These are phyloP conservation scores for Oryzias javanicus DNA, from an alignment of 2,113 vertebrate genomes.

Conservation along the genomic window DNA sequence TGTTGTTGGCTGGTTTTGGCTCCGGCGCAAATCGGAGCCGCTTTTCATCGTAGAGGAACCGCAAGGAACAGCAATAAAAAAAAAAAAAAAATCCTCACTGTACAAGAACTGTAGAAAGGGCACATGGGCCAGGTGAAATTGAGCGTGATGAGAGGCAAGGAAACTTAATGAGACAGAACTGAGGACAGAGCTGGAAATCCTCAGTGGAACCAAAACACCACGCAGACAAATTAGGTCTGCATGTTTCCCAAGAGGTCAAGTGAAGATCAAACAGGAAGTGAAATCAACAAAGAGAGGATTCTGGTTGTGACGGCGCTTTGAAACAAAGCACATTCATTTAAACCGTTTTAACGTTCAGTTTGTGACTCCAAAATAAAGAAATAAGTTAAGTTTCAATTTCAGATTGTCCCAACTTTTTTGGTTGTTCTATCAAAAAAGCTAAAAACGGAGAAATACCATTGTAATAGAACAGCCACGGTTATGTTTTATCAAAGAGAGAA, in stretches of 20 bases:
- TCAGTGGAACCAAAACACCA: slow-evolving; percentile 52
- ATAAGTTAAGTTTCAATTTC: no score
- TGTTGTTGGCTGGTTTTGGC: slow-evolving; percentile 29
- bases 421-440: no score
- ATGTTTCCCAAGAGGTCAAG: slow-evolving; percentile 27
- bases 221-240: slow-evolving; percentile 59
- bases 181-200: slow-evolving; percentile 65
- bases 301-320: background rate
- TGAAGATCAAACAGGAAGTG: slow-evolving; percentile 6
- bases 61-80: slow-evolving; percentile 6
- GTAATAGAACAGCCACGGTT: no score
- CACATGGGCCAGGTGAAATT: slow-evolving; percentile 51
- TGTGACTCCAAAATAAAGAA: no score
- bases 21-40: slow-evolving; percentile 8
- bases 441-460: no score
- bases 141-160: slow-evolving; percentile 56
- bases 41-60: slow-evolving; percentile 4
- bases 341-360: background rate
- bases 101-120: slow-evolving; percentile 18
- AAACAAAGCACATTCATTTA: background rate
- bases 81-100: slow-evolving; percentile 25
- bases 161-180: slow-evolving; percentile 67
- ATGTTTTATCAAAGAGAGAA: no score
- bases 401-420: no score
- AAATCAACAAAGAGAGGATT: background rate